A percentile compares a stretch with the other conserved stretches of the same genome.
Evolutionary conservation across 2,888 invertebrate species (phyloP).

Genomic region (Erebia aethiops): DNA sequence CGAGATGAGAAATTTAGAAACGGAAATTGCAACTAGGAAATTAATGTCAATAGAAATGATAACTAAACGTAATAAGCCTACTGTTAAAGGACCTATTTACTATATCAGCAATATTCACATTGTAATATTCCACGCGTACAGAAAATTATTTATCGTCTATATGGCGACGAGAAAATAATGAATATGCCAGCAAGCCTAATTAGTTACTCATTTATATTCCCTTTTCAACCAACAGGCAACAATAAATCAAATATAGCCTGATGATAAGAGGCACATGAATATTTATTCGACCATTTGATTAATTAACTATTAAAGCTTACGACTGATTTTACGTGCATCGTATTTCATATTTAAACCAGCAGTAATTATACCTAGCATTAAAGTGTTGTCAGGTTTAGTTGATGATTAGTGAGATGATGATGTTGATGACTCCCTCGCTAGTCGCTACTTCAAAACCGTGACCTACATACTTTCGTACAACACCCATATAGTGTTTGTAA

Average conservation of each 20-base stretch:
- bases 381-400: too few species aligned
- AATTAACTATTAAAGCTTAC: slow-evolving; percentile 4
- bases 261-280: slow-evolving; percentile 10
- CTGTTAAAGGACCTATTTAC: neutral
- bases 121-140: neutral
- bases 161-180: slow-evolving; percentile 12
- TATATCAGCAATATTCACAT: neutral
- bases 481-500: too few species aligned
- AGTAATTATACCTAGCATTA: too few species aligned
- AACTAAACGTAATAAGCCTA: neutral
- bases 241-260: slow-evolving; percentile 13
- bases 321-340: neutral
- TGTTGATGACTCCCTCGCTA: too few species aligned
- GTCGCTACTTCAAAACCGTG: too few species aligned
- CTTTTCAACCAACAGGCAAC: slow-evolving; percentile 6
- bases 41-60: neutral
- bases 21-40: slow-evolving; percentile 10
- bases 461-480: too few species aligned
- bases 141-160: neutral
- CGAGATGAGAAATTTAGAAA: slow-evolving; percentile 11
- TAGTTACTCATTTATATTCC: slow-evolving; percentile 22
- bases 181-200: slow-evolving; percentile 4
- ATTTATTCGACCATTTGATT: slow-evolving; percentile 17
- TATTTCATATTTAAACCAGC: neutral
- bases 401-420: too few species aligned